Base-by-base conservation (phyloP, 2,113 vertebrate species). In the Mustela lutreola region DNA sequence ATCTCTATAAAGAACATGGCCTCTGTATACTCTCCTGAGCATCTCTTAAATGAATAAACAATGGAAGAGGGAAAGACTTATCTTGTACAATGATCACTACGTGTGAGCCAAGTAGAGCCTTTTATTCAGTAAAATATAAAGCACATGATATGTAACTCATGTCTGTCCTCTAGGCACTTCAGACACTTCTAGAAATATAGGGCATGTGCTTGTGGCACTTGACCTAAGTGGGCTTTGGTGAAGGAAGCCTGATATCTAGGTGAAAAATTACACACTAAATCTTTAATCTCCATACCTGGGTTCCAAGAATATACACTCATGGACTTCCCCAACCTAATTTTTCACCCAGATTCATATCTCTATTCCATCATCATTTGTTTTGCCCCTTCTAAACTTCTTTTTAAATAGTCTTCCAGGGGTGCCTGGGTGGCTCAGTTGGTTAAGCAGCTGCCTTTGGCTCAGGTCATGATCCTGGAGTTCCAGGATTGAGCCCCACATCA, bases 41-140 rank as follows among this genome's bases (percentile, higher is more conserved):
- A 67, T 1, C 2, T 45, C 21, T 93, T 91, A 48, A 31, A 86
- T 86, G 81, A 80, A 86, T 65, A 39, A 78, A 86, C 15, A 62
- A 26, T 71, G 4, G 58, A 45, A 53, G 53, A 84, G 18, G 28
- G 1, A 73, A 95, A 58, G 7, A 93, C 62, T 95, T 28, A 60
- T 71, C 73, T 81, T 89, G 11, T 22, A 60, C 2, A 75, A 60
- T 33, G 28, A 79, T 62, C 71, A 82, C 42, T 78, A 15, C 14
- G 3, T 67, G 3, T 92, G 63, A 91, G 12, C 10, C 16, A 88
- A 76, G 19, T 14, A 8, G 50, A 15, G 36, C 2, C 10, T 73
- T 95, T 91, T 58, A 86, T 71, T 92, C 45, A 86, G 53, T 48
- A 93, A 85, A 91, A 70, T 60, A 5, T 75, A 85, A 76, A 82